phyloP scores from a whole-genome alignment of 1,140 invertebrate genomes.

The Bombus confusus region DNA sequence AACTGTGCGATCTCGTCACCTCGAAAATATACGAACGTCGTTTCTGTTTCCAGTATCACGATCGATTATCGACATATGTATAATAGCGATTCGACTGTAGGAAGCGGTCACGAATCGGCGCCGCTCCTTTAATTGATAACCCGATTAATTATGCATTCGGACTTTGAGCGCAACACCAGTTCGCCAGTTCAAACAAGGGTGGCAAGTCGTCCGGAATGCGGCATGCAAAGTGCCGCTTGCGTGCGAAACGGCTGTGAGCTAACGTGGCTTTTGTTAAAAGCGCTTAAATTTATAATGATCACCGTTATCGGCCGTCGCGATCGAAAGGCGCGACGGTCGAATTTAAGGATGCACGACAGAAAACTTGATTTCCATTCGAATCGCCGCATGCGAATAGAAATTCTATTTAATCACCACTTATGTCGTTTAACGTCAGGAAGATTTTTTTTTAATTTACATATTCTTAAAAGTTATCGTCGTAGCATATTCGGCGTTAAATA shows the following conservation, averaged over 20 bases:
- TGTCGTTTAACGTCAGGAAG: too few relatives aligned
- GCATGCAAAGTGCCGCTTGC: constrained; percentile 71
- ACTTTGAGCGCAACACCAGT: constrained; percentile 61
- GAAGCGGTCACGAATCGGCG: constrained; percentile 38
- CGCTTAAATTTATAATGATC: constrained; percentile 69
- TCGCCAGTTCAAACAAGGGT: constrained; percentile 65
- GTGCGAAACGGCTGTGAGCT: constrained; percentile 60
- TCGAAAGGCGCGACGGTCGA: constrained; percentile 27
- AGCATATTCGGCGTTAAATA: neutral
- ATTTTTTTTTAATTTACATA: neutral
- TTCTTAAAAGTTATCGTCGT: neutral
- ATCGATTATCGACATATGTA: constrained; percentile 14
- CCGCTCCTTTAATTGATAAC: constrained; percentile 67
- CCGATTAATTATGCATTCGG: constrained; percentile 69
- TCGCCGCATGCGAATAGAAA: neutral
- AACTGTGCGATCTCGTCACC: neutral
- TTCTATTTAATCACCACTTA: neutral
- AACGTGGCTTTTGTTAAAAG: constrained; percentile 70
- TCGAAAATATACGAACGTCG: neutral
- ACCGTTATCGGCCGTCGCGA: constrained; percentile 53
- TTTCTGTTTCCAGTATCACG: neutral
- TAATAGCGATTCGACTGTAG: constrained; percentile 9
- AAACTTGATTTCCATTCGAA: neutral
- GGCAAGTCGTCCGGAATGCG: constrained; percentile 66
- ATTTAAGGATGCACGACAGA: constrained; percentile 33